Percentiles rank a stretch among this genome's conserved stretches.
Conservation (phyloP, 2,113 vertebrate genomes). For the Tyrannus savana region DNA sequence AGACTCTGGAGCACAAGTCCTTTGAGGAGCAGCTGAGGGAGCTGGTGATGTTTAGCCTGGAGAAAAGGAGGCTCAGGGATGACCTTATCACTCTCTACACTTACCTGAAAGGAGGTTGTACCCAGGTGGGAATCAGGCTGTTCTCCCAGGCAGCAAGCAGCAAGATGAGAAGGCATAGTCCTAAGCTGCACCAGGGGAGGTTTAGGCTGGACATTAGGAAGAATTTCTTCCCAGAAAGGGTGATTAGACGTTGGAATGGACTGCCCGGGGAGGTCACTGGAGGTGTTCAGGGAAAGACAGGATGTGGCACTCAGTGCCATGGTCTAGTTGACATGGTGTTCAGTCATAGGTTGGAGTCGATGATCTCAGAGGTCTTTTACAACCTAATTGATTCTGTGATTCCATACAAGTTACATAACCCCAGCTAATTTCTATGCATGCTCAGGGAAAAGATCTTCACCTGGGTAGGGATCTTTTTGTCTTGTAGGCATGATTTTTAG, state of each 20-base stretch:
- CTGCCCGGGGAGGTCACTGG: not conserved
- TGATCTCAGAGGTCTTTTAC: not conserved
- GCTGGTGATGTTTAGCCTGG: not conserved
- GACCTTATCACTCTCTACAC: rapidly evolving
- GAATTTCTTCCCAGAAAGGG: not conserved
- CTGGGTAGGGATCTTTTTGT: not conserved
- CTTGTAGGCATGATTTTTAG: not conserved
- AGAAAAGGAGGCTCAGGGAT: not conserved
- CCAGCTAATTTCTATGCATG: not conserved
- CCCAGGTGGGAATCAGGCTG: not conserved
- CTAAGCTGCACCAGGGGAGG: not conserved
- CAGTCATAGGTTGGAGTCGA: rapidly evolving
- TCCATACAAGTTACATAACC: not conserved
- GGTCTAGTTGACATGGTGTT: not conserved
- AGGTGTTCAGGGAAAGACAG: not conserved
- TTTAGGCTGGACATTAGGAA: not conserved
- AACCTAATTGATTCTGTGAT: not conserved
- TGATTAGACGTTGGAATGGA: not conserved
- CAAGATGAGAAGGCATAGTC: too few species aligned
- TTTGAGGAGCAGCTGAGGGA: not conserved
- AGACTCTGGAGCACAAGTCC: not conserved
- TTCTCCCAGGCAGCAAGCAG: not conserved
- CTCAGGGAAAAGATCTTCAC: not conserved
- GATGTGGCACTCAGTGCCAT: not conserved
- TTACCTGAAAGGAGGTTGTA: not conserved